Evolutionary conservation across 1,140 invertebrate genomes (phyloP), one percentile per base, ranked within the genome.

Genomic region (Drosophila funebris): DNA sequence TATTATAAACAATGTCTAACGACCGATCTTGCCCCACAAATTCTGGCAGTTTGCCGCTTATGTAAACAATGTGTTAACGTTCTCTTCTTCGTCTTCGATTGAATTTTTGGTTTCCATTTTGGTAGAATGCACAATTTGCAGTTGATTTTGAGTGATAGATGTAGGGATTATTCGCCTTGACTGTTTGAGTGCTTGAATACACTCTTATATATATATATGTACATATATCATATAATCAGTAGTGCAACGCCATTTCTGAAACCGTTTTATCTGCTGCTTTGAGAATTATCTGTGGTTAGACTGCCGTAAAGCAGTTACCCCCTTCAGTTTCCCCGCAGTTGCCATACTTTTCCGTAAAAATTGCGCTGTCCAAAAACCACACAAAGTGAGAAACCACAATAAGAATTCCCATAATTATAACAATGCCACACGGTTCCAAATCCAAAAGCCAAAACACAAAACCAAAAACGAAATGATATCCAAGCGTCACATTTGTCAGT

Each of bases 381-480:
- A 67, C 54, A 76, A 63, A 88, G 83, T 88, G 82, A 85, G 63
- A 85, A 85, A 81, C 81, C 82, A 85, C 82, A 87, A 88, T 82
- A 82, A 78, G 81, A 87, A 88, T 87, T 87, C 82, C 82, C 82
- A 87, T 87, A 87, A 87, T 87, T 87, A 87, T 87, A 82, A 87
- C 78, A 84, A 84, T 84, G 81, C 70, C 70, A 56, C 73, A 64
- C 53, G 56, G 37, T 39, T 24, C 68, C 74, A 82, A 62, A 66
- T 54, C 66, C 44, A 77, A 67, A 80, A 75, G 57, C 78, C 57
- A 69, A 60, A 61, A 36, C 44, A 29, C 13, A 29, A 61, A 61
- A 39, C 66, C 39, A 69, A 74, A 70, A 69, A 73, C 63, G 57
- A 81, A 77, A 76, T 78, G 70, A 87, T 87, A 85, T 85, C 77